phyloP scores from a whole-genome alignment of 1,140 invertebrate species.

The Physella acuta region DNA sequence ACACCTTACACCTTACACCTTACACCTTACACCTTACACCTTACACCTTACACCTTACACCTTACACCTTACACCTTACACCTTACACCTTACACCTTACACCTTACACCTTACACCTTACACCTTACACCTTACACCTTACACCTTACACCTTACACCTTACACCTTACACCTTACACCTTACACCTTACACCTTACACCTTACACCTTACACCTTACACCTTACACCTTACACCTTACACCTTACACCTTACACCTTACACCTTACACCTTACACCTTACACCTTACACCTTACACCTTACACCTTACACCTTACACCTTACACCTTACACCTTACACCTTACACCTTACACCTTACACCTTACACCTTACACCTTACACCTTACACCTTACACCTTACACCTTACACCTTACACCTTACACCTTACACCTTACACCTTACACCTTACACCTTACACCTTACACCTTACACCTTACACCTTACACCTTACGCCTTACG shows the following conservation, averaged over 20 bases:
- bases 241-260: neutral
- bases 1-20: neutral
- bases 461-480: neutral
- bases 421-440: neutral
- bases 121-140: neutral
- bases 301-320: neutral
- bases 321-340: neutral
- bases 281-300: neutral
- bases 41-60: neutral
- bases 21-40: neutral
- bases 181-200: neutral
- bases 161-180: neutral
- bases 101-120: neutral
- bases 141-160: neutral
- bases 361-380: neutral
- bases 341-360: neutral
- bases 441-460: neutral
- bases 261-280: neutral
- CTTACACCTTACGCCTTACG: too few species aligned
- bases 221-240: neutral
- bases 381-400: neutral
- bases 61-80: neutral
- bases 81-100: neutral
- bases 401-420: neutral
- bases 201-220: neutral